Percentiles rank a stretch among this genome's conserved stretches.
Evolutionary conservation across 2,888 invertebrate genomes (phyloP).

Genomic region (Megastigmus dorsalis): DNA sequence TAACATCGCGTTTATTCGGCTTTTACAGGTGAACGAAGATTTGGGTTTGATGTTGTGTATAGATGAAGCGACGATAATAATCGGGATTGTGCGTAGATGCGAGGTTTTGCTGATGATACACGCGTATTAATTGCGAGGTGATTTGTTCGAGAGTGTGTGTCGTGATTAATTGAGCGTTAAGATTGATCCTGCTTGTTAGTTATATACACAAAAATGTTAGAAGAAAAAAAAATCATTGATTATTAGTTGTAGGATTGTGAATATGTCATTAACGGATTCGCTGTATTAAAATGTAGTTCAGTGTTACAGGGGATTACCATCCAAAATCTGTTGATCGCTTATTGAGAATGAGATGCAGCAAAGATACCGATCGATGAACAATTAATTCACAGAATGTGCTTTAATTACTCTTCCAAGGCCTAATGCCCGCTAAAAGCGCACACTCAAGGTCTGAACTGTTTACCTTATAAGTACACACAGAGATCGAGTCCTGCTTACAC

Average conservation of each 20-base stretch:
- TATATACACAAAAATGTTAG: no score
- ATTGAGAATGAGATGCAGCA: not conserved
- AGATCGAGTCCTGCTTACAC: not conserved
- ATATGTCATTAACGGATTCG: no score
- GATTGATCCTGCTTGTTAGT: no score
- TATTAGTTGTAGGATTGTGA: not conserved
- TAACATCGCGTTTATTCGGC: conserved; percentile 23
- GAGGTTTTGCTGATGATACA: not conserved
- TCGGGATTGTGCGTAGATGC: not conserved
- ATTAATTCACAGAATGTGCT: not conserved
- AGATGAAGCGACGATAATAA: no score
- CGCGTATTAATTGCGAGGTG: not conserved
- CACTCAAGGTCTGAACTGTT: not conserved
- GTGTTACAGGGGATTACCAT: no score
- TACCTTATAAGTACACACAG: conserved; percentile 1
- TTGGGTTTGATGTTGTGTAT: not conserved
- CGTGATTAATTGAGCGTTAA: conserved; percentile 16
- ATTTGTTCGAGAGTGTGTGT: not conserved
- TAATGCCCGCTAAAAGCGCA: not conserved
- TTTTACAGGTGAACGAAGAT: conserved; percentile 7
- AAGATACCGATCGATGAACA: not conserved
- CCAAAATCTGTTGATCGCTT: not conserved
- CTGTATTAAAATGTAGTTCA: no score
- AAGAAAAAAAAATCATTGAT: no score
- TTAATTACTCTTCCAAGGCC: not conserved